These are phyloP conservation scores for Chloropsis hardwickii DNA, from an alignment of 2,113 vertebrate species.

Conservation along the genomic window DNA sequence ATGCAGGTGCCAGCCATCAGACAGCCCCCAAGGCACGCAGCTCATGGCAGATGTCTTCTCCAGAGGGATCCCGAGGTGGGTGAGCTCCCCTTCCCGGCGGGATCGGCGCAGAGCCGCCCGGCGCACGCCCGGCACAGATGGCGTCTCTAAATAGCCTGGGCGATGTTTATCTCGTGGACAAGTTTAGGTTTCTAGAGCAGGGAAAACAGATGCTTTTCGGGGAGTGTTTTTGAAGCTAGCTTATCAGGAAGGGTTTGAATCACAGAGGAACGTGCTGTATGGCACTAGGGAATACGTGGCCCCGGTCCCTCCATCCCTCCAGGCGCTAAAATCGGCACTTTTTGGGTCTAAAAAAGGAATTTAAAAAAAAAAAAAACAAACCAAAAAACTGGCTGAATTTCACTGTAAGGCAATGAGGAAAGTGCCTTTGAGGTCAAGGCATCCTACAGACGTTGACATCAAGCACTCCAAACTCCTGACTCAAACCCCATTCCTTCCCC, in stretches of 20 bases:
- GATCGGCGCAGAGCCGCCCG: background rate
- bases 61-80: background rate
- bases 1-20: background rate
- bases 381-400: background rate
- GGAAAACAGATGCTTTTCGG: slow-evolving; percentile 48
- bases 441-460: background rate
- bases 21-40: background rate
- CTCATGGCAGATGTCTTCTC: background rate
- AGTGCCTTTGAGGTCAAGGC: background rate
- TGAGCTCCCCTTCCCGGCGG: background rate
- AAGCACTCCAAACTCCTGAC: background rate
- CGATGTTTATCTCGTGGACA: slow-evolving; percentile 14
- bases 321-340: background rate
- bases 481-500: background rate
- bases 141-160: slow-evolving; percentile 40
- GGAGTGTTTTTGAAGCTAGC: slow-evolving; percentile 17
- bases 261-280: background rate
- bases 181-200: slow-evolving; percentile 62
- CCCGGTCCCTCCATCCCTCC: background rate
- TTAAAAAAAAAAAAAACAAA: background rate
- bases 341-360: background rate
- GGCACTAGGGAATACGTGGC: background rate
- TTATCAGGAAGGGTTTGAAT: slow-evolving; percentile 21
- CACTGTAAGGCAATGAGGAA: background rate
- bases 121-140: background rate